Conservation (phyloP, 2,888 invertebrate genomes). For the Eristalis intricaria region DNA sequence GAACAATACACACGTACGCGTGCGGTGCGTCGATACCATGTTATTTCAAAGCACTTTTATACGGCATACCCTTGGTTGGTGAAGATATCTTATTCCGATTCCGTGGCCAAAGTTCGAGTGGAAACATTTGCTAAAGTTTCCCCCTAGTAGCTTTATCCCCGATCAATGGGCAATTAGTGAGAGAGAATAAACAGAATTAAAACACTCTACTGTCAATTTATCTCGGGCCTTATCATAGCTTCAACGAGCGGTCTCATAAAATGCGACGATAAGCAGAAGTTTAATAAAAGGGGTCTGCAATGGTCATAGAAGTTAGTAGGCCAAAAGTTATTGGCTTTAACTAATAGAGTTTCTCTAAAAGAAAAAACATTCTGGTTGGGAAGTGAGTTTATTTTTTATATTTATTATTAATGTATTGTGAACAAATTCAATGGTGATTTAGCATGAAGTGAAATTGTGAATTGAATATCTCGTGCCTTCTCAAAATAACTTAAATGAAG, state of each 20-base stretch:
- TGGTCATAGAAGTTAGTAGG: conserved; percentile 68
- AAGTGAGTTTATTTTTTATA: not conserved
- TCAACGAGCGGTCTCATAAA: conserved; percentile 22
- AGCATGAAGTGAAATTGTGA: not conserved
- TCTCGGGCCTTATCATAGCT: conserved; percentile 53
- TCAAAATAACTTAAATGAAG: not conserved
- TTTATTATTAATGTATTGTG: not conserved
- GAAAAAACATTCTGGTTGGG: not conserved
- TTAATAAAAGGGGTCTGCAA: conserved; percentile 69
- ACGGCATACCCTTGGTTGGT: not conserved
- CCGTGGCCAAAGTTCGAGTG: conserved; percentile 23
- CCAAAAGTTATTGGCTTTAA: conserved; percentile 56
- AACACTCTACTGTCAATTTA: conserved; percentile 50
- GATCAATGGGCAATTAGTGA: conserved; percentile 29
- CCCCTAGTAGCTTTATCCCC: not conserved
- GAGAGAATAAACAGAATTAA: conserved; percentile 47
- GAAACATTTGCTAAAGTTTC: conserved; percentile 53
- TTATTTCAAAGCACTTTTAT: not conserved
- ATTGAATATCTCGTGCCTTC: not conserved
- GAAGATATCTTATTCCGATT: not conserved
- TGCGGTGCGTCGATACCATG: not conserved
- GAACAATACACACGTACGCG: not conserved
- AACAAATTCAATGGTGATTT: not conserved
- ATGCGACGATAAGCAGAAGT: conserved; percentile 43
- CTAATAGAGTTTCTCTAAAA: conserved; percentile 29